Conservation (phyloP, 2,113 vertebrate species). For the Vanacampus margaritifer region DNA sequence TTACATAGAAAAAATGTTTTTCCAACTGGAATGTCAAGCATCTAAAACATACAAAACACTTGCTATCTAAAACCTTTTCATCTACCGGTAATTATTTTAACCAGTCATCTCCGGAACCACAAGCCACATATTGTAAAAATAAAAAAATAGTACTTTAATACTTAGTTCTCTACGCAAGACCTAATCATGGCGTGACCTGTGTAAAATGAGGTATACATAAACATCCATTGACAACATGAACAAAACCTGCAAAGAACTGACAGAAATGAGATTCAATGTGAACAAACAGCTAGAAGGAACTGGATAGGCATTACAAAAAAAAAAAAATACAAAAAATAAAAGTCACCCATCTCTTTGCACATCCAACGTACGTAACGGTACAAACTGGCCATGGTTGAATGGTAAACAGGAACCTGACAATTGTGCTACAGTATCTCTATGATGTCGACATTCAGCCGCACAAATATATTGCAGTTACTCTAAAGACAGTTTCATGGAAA, state of each 20-base stretch:
- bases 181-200: conserved; percentile 45
- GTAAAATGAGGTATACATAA: conserved; percentile 60
- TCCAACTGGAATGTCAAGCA: conserved; percentile 32
- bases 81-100: conserved; percentile 13
- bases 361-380: conserved; percentile 6
- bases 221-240: conserved; percentile 25
- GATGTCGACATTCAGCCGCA: conserved; percentile 20
- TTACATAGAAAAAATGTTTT: conserved; percentile 45
- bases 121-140: conserved; percentile 32
- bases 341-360: not conserved
- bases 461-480: conserved; percentile 30
- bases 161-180: conserved; percentile 41
- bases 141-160: conserved; percentile 46
- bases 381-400: conserved; percentile 9
- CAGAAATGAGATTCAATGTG: conserved; percentile 7
- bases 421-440: conserved; percentile 36
- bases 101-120: conserved; percentile 47
- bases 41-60: conserved; percentile 37
- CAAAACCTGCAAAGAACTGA: conserved; percentile 8
- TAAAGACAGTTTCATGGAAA: conserved; percentile 74
- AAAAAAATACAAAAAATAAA: not conserved
- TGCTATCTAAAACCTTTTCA: conserved; percentile 1
- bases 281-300: not conserved
- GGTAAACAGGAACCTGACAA: conserved; percentile 22
- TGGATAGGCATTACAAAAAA: not conserved